Conservation (phyloP, 2,113 vertebrate species). For the Condylura cristata region DNA sequence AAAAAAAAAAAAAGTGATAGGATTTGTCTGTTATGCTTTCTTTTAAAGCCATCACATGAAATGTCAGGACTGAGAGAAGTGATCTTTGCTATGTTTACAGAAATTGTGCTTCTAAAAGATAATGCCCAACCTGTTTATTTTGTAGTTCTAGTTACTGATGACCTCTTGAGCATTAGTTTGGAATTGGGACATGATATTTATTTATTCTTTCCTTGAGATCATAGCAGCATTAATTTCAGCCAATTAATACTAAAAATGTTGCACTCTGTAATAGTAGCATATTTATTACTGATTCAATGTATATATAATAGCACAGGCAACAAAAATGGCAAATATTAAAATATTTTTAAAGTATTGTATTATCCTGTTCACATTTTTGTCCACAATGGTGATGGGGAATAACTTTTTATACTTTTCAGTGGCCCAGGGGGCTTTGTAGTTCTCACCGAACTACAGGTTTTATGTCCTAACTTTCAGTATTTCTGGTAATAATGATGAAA, state of each 20-base stretch:
- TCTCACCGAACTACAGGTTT: not conserved
- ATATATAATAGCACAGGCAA: conserved; percentile 83
- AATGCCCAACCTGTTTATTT: conserved; percentile 76
- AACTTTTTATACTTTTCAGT: conserved; percentile 54
- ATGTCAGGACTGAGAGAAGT: conserved; percentile 82
- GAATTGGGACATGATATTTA: conserved; percentile 83
- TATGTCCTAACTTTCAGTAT: not conserved
- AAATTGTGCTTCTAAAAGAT: conserved; percentile 77
- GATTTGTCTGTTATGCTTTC: conserved; percentile 80
- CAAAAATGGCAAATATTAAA: conserved; percentile 82
- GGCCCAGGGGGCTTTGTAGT: not conserved
- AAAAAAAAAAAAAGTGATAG: conserved; percentile 39
- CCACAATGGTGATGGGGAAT: conserved; percentile 76
- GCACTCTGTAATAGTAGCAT: conserved; percentile 84
- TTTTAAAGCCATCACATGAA: conserved; percentile 82
- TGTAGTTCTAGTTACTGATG: conserved; percentile 76
- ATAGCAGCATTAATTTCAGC: conserved; percentile 86
- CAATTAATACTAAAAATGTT: conserved; percentile 84
- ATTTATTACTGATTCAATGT: conserved; percentile 86
- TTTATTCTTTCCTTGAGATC: conserved; percentile 83
- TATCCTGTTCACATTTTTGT: conserved; percentile 83
- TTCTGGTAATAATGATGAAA: not conserved
- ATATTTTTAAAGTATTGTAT: conserved; percentile 84
- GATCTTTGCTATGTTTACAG: conserved; percentile 83
- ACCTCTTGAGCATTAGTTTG: conserved; percentile 82